Evolutionary conservation across 2,113 vertebrate genomes (phyloP).

Genomic region (Cochlearius cochlearius): DNA sequence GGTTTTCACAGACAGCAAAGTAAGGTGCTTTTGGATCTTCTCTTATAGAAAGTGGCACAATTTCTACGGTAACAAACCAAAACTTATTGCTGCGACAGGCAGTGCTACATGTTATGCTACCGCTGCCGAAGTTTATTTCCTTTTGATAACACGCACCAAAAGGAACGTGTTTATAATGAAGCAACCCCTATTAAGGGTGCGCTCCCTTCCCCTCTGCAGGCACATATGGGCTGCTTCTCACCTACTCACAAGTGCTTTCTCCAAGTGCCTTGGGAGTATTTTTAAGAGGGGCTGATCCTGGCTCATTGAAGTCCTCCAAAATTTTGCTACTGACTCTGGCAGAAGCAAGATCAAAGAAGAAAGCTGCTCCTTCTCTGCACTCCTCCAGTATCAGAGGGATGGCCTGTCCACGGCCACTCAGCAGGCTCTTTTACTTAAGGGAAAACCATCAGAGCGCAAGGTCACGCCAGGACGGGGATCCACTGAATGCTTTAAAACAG

Average conservation of each 20-base stretch:
- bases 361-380: background rate
- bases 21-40: background rate
- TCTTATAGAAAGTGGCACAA: background rate
- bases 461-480: background rate
- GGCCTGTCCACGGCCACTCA: background rate
- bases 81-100: background rate
- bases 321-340: background rate
- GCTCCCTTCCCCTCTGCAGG: background rate
- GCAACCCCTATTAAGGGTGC: background rate
- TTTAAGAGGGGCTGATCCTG: background rate
- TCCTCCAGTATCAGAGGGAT: background rate
- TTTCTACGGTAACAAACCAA: background rate
- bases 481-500: background rate
- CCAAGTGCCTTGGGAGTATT: background rate
- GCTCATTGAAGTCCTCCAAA: background rate
- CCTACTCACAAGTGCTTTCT: background rate
- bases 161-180: background rate
- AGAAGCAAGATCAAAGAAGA: background rate
- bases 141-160: background rate
- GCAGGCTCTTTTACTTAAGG: background rate
- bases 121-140: background rate
- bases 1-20: background rate
- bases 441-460: background rate
- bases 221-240: background rate
- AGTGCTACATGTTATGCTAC: fast-evolving